Evolutionary conservation across 2,113 vertebrate species (phyloP).

Genomic region (Coregonus clupeaformis): DNA sequence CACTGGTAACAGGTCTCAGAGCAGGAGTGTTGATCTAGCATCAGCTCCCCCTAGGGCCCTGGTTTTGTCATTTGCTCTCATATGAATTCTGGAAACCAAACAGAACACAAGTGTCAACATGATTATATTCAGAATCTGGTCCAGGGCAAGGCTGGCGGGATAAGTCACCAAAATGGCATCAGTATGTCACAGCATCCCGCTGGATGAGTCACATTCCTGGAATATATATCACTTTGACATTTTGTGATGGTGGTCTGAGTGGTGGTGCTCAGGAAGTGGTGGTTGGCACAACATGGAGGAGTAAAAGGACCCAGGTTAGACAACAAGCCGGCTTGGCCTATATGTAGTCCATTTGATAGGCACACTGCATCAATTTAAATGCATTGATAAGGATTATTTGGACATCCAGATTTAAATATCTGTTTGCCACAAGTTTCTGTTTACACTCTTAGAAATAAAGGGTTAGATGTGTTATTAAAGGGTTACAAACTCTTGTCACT

Average conservation of each 20-base stretch:
- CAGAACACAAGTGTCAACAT: neutral
- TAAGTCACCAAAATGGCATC: neutral
- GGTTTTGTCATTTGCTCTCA: neutral
- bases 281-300: neutral
- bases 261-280: neutral
- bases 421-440: too few species aligned
- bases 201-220: neutral
- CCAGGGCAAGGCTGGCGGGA: too few species aligned
- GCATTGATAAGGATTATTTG: too few species aligned
- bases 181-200: constrained; percentile 11
- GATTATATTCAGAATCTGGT: neutral
- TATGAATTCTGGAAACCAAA: neutral
- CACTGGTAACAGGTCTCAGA: too few species aligned
- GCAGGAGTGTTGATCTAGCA: too few species aligned
- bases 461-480: too few species aligned
- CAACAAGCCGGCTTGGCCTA: too few species aligned
- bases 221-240: neutral
- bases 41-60: neutral
- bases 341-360: too few species aligned
- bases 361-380: neutral
- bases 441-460: too few species aligned
- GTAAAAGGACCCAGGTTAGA: neutral
- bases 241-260: neutral
- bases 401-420: too few species aligned
- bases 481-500: too few species aligned